Percentiles rank a stretch among this genome's conserved stretches.
phyloP scores from a whole-genome alignment of 2,113 vertebrate genomes.

The Etheostoma cragini region DNA sequence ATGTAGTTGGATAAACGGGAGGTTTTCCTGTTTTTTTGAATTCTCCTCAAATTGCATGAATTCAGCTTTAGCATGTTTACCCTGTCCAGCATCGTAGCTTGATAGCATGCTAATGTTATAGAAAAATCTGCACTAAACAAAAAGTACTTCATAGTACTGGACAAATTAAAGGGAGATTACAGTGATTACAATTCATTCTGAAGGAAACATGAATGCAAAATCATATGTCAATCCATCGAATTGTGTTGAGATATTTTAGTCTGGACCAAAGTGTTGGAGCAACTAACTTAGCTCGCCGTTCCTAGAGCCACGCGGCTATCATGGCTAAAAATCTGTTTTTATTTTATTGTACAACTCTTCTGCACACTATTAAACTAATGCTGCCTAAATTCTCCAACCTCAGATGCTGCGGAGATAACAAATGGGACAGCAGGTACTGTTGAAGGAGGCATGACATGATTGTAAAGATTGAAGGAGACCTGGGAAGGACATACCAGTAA shows the following conservation, averaged over 20 bases:
- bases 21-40: not conserved
- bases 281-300: not conserved
- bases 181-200: not conserved
- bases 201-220: not conserved
- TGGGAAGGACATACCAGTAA: slow-evolving; percentile 31
- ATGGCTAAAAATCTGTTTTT: not conserved
- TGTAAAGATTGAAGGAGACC: slow-evolving; percentile 50
- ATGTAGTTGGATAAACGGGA: not conserved
- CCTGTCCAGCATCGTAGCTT: not conserved
- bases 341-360: not conserved
- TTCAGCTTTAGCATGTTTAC: not conserved
- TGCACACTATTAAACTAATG: not conserved
- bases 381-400: slow-evolving; percentile 6
- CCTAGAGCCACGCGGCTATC: not conserved
- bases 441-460: slow-evolving; percentile 59
- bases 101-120: not conserved
- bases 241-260: too few species aligned
- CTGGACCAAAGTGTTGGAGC: not conserved
- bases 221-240: not conserved
- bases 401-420: slow-evolving; percentile 63
- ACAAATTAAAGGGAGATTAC: not conserved
- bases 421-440: slow-evolving; percentile 68
- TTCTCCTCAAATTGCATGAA: not conserved
- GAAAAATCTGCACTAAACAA: not conserved
- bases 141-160: not conserved